These are phyloP conservation scores for Epinephelus coioides DNA, from an alignment of 2,797 vertebrate species.

Conservation along the genomic window DNA sequence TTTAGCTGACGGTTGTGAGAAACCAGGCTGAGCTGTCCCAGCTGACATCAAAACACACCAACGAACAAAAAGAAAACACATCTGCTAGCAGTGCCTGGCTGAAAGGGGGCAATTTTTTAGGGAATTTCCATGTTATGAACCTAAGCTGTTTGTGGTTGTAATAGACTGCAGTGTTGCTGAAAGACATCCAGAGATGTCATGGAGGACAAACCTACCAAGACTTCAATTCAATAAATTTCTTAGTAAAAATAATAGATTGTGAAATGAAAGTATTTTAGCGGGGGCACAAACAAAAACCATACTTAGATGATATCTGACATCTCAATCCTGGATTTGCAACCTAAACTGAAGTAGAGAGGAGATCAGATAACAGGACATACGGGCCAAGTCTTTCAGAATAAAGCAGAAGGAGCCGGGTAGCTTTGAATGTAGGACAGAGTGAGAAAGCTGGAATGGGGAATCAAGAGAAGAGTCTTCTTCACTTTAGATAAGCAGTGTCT, in stretches of 20 bases:
- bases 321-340: not conserved
- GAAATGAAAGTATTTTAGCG: not conserved
- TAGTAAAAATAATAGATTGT: not conserved
- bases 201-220: not conserved
- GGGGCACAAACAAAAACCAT: not conserved
- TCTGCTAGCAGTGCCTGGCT: conserved; percentile 34
- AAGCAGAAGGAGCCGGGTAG: not conserved
- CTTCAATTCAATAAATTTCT: not conserved
- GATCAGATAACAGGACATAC: not conserved
- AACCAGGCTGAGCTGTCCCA: conserved; percentile 42
- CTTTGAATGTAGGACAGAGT: not conserved
- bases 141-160: conserved; percentile 23
- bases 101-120: not conserved
- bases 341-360: not conserved
- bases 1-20: conserved; percentile 43
- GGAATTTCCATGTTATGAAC: conserved; percentile 57
- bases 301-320: not conserved
- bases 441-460: not conserved
- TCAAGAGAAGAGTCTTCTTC: not conserved
- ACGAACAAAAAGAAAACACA: conserved; percentile 55
- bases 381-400: too few species aligned
- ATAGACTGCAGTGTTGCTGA: conserved; percentile 11
- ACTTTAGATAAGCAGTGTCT: conserved; percentile 4
- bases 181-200: not conserved
- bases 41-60: conserved; percentile 53